Percentiles rank a stretch among this genome's conserved stretches.
These are phyloP conservation scores for Alosa alosa DNA, from an alignment of 2,113 vertebrate species.

Conservation along the genomic window DNA sequence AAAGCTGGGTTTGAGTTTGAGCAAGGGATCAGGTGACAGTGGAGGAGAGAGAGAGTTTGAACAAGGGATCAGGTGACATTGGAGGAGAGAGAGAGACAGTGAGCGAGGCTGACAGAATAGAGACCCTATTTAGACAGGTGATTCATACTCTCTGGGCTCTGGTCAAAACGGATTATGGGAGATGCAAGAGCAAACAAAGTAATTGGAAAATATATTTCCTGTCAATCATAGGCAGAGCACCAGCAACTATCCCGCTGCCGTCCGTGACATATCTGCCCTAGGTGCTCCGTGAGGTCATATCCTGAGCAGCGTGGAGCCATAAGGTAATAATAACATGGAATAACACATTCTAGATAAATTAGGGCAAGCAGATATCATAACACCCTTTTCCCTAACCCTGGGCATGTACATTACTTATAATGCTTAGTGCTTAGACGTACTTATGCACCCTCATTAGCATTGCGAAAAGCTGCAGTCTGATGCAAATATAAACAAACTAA, in stretches of 20 bases:
- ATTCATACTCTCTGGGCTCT: conserved; percentile 36
- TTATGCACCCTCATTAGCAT: background rate
- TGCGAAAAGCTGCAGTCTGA: background rate
- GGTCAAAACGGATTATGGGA: conserved; percentile 50
- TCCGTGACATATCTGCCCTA: background rate
- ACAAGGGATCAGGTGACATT: background rate
- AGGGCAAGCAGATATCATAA: background rate
- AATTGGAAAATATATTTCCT: conserved; percentile 56
- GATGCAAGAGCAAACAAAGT: conserved; percentile 42
- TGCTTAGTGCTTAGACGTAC: background rate
- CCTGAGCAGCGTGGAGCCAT: background rate
- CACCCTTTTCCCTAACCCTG: background rate
- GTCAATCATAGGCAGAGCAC: conserved; percentile 44
- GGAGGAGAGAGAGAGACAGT: background rate
- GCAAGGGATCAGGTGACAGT: background rate
- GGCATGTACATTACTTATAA: background rate
- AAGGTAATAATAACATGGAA: background rate
- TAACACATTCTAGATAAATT: background rate
- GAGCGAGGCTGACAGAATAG: conserved; percentile 44
- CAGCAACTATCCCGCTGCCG: background rate
- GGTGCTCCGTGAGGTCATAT: background rate
- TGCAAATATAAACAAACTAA: background rate
- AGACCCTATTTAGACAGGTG: conserved; percentile 49
- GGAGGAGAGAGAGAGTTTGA: no score
- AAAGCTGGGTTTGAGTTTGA: conserved; percentile 12